Base-by-base conservation (phyloP, 2,797 vertebrate species). In the Artibeus lituratus region DNA sequence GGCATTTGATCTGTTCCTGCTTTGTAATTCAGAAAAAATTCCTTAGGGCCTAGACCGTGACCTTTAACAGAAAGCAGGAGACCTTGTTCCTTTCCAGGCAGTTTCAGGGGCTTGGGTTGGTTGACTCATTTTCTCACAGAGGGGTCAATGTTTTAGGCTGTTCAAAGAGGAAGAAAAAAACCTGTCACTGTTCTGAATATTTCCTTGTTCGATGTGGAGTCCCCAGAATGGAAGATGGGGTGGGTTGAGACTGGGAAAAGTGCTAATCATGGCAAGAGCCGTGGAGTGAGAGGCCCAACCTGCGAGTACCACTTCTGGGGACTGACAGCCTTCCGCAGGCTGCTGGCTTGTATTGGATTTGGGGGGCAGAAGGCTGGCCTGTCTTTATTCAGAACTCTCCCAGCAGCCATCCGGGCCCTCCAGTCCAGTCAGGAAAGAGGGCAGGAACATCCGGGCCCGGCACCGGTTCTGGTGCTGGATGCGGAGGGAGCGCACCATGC, bases 11-110 rank as follows among this genome's bases (percentile, higher is more conserved):
- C 91, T 88, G 83, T 82, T 94, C 84, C 97, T 94, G 53, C 93
- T 95, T 96, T 92, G 83, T 90, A 88, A 94, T 89, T 96, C 93
- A 90, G 95, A 89, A 92, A 89, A 92, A 96, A 97, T 96, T 96
- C 95, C 95, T 95, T 67, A 42, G 95, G 87, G 91, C 85, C 94
- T 74, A 69, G 92, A 88, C 80, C 37, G n/a, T 86, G 87, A 94
- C 97, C 97, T 97, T 97, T 91, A 93, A 42, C 77, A 78, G 74
- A 81, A 70, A 96, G 86, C 70, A 84, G 67, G 0, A 1, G 62
- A 70, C 29, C 18, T n/a, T 51, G 44, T 90, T 83, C 76, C 67
- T 85, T 80, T 80, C 37, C 57, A 22, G 49, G 42, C 21, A 32
- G 69, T 76, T 77, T 78, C n/a, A 62, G 78, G 70, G n/a, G 49